Evolutionary conservation across 2,888 invertebrate species (phyloP), one percentile per base, ranked within the genome.

Genomic region (Peribatodes rhomboidaria): DNA sequence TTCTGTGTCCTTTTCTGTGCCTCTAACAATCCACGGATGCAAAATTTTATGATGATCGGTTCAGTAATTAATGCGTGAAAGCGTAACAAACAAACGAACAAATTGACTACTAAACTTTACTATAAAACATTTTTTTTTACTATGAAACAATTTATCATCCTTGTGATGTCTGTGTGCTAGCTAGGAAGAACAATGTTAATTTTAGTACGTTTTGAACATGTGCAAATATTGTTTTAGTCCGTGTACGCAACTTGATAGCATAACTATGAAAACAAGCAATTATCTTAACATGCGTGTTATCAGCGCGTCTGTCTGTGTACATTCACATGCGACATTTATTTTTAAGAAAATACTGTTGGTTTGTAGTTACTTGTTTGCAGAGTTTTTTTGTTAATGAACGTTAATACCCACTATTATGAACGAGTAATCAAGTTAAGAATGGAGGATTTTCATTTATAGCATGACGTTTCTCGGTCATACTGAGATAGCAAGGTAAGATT

Each of bases 171-270:
- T 49, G 47, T 46, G 16, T 35, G 41, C 41, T 35, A 0, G 1
- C 0, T 55, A 33, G 13, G 22, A 53, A 39, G 27, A 35, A 55
- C 55, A 20, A 9, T 35, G 20, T 9, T n/a, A n/a, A n/a, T 31
- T 39, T n/a, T 11, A 42, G 10, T 16, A 7, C 11, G 31, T 55
- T 31, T 33, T n/a, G 3, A 44, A n/a, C 18, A 11, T 52, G 42
- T 52, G 54, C 55, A 52, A 56, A 65, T 68, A 68, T 65, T 65
- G 49, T 58, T 55, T 63, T 49, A 59, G 65, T 49, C 42, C 58
- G 42, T 49, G 39, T 33, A 57, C 47, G 47, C 27, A 53, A 39
- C 27, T 27, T 4, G 6, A 6, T 27, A 27, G 0, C 3, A 10
- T 31, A 9, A 20, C 27, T 42, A 50, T 55, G 39, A 61, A 60